phyloP scores from a whole-genome alignment of 2,113 vertebrate species.

The Strigops habroptila region DNA sequence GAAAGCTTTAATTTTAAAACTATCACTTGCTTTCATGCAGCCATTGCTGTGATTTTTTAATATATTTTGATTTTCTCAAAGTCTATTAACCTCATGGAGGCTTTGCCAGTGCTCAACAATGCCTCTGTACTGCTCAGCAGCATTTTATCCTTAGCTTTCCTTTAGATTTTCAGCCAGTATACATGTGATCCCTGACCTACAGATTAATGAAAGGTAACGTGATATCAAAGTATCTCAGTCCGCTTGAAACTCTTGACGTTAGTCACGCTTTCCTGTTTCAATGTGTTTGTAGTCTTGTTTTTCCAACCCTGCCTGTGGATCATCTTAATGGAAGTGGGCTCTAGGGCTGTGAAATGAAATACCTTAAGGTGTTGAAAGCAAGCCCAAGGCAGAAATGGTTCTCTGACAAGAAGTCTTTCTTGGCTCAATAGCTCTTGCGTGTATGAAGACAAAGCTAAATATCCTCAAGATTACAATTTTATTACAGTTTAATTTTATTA shows the following conservation, averaged over 20 bases:
- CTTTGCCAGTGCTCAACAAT: background rate
- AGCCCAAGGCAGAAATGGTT: background rate
- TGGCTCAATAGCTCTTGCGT: background rate
- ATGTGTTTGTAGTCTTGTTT: background rate
- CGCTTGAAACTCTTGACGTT: background rate
- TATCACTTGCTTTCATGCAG: background rate
- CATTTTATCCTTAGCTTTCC: background rate
- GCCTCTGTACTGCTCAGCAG: background rate
- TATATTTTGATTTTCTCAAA: background rate
- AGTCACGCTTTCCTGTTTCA: background rate
- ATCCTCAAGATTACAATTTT: background rate
- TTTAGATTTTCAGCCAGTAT: background rate
- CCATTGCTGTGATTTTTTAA: background rate
- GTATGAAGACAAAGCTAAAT: background rate
- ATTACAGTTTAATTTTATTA: background rate
- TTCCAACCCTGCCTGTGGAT: background rate
- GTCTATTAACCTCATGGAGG: background rate
- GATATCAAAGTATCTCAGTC: background rate
- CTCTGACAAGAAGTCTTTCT: background rate
- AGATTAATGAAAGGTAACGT: background rate
- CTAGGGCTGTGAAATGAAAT: background rate
- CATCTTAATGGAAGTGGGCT: background rate
- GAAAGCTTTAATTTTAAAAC: background rate
- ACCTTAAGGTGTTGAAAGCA: background rate
- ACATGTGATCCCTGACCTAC: background rate